phyloP scores from a whole-genome alignment of 2,797 vertebrate genomes.

The Prunella strophiata region DNA sequence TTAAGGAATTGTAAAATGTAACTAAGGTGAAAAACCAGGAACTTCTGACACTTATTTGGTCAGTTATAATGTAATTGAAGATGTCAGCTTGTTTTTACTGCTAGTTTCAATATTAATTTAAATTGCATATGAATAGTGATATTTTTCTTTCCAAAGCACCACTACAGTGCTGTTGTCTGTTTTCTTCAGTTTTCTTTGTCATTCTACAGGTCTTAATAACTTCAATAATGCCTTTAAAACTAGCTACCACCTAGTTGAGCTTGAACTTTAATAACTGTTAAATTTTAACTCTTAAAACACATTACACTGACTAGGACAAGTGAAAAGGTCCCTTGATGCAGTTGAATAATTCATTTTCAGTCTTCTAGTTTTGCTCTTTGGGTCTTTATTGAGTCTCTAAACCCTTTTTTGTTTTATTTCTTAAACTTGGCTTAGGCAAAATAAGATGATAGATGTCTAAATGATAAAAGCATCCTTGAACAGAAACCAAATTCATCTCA shows the following conservation, averaged over 20 bases:
- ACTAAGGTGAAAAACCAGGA: neutral
- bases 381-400: neutral
- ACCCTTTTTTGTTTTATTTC: neutral
- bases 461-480: neutral
- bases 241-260: neutral
- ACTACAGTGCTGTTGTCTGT: neutral
- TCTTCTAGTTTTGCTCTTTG: neutral
- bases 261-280: neutral
- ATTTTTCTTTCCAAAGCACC: neutral
- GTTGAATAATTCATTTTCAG: neutral
- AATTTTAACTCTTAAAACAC: neutral
- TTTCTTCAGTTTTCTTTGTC: neutral
- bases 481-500: neutral
- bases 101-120: neutral
- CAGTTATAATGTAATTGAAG: neutral
- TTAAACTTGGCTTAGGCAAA: slow-evolving; percentile 14
- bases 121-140: neutral
- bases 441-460: neutral
- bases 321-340: neutral
- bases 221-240: neutral
- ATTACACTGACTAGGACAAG: neutral
- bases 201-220: neutral
- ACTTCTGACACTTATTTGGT: neutral
- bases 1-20: neutral
- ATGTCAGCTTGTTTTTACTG: neutral